Percentiles rank a stretch among this genome's conserved stretches.
Evolutionary conservation across 2,797 vertebrate species (phyloP).

Genomic region (Coilia nasus): DNA sequence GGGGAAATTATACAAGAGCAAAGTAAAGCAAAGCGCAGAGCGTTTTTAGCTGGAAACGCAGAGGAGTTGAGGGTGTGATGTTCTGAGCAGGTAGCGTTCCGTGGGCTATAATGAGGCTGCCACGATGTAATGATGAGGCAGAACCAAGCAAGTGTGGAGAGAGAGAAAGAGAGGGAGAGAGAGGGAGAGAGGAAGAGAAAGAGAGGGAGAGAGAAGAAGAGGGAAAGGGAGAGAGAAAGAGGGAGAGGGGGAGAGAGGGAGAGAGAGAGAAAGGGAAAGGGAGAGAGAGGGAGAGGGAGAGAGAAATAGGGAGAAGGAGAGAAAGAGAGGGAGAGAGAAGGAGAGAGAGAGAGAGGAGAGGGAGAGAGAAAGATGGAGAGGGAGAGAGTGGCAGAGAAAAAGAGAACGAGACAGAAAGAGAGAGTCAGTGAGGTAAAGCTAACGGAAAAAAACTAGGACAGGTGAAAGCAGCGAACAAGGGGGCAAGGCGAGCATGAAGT

Average conservation of each 20-base stretch:
- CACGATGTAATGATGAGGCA: not conserved
- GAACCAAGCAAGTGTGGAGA: not conserved
- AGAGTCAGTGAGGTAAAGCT: not conserved
- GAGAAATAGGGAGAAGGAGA: constrained; percentile 11
- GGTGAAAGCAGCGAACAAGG: no score
- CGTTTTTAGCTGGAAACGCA: not conserved
- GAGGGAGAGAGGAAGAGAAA: not conserved
- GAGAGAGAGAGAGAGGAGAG: constrained; percentile 35
- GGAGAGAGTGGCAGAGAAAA: no score
- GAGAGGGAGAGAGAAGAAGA: not conserved
- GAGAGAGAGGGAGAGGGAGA: not conserved
- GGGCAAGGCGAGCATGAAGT: constrained; percentile 9
- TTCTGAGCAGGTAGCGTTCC: not conserved
- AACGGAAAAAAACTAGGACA: no score
- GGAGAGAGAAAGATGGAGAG: not conserved
- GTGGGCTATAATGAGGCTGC: not conserved
- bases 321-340: not conserved
- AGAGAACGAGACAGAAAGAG: no score
- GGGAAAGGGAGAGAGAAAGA: constrained; percentile 26
- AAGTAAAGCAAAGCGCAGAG: not conserved
- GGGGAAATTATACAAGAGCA: not conserved
- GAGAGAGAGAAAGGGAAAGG: not conserved
- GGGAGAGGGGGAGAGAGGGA: not conserved
- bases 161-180: not conserved
- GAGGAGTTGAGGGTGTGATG: not conserved